These are phyloP conservation scores for Heteromurus nitidus DNA, from an alignment of 2,888 invertebrate species.

Conservation along the genomic window DNA sequence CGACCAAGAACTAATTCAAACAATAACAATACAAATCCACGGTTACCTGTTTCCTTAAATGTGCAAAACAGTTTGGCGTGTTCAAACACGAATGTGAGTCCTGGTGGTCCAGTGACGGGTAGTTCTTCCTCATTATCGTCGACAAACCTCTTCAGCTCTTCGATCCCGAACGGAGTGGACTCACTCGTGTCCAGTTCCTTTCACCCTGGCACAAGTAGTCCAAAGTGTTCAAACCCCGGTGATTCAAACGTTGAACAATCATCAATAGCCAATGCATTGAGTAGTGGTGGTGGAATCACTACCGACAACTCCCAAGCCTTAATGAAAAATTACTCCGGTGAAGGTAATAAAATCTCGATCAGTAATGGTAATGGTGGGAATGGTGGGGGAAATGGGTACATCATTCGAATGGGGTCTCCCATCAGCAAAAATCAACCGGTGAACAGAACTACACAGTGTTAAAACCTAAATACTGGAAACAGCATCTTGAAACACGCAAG, in stretches of 20 bases:
- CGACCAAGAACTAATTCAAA: constrained; percentile 60
- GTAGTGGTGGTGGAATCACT: constrained; percentile 41
- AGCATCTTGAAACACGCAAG: background rate
- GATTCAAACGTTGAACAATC: constrained; percentile 45
- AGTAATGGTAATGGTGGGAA: constrained; percentile 59
- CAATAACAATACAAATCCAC: constrained; percentile 64
- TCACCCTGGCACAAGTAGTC: constrained; percentile 52
- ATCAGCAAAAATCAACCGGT: constrained; percentile 61
- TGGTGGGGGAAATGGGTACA: constrained; percentile 65
- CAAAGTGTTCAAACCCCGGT: constrained; percentile 54
- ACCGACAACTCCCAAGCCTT: constrained; percentile 66
- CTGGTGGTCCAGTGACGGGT: constrained; percentile 10
- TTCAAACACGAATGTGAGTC: constrained; percentile 11
- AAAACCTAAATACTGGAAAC: too few relatives aligned
- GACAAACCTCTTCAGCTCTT: constrained; percentile 38
- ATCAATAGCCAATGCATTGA: constrained; percentile 44
- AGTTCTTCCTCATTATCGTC: constrained; percentile 51
- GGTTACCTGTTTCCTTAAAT: constrained; percentile 43
- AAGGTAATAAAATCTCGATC: constrained; percentile 61
- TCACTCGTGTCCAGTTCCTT: constrained; percentile 6
- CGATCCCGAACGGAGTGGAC: constrained; percentile 56
- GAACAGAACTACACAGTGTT: constrained; percentile 70
- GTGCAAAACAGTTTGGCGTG: constrained; percentile 37
- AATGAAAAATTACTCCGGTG: constrained; percentile 62
- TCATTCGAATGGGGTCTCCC: constrained; percentile 65